Percentiles rank a stretch among this genome's conserved stretches.
These are phyloP conservation scores for Holothuria glaberrima DNA, from an alignment of 35 echinoderm and acorn worm species.

Conservation along the genomic window DNA sequence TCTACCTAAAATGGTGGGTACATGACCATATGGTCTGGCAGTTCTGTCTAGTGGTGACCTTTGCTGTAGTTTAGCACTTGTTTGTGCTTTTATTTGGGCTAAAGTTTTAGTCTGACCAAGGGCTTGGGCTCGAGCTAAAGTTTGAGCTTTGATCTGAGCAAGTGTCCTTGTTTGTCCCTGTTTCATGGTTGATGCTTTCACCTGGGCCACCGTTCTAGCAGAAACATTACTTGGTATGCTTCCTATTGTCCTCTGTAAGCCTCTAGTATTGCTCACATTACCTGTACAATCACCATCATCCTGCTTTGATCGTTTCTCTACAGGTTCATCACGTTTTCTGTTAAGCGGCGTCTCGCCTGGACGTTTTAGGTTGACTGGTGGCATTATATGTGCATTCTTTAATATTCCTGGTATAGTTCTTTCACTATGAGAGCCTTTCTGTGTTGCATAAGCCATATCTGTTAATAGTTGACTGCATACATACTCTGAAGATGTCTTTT, in stretches of 20 bases:
- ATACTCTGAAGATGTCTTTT: slow-evolving; percentile 42
- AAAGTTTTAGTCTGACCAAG: slow-evolving; percentile 87
- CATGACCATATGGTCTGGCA: slow-evolving; percentile 62
- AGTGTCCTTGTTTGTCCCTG: slow-evolving; percentile 90
- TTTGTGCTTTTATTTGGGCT: slow-evolving; percentile 95
- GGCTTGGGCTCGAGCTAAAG: slow-evolving; percentile 33
- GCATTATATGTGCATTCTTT: slow-evolving; percentile 3
- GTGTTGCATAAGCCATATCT: slow-evolving; percentile 86
- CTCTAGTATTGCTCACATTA: background rate
- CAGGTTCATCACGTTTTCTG: background rate
- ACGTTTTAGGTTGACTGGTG: slow-evolving; percentile 31
- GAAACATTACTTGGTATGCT: slow-evolving; percentile 9
- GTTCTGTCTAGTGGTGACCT: slow-evolving; percentile 63
- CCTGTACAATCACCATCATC: background rate
- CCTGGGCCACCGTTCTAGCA: slow-evolving; percentile 54
- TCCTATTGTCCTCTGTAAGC: slow-evolving; percentile 12
- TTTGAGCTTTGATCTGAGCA: slow-evolving; percentile 97
- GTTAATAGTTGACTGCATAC: slow-evolving; percentile 82
- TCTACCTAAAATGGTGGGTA: slow-evolving; percentile 76
- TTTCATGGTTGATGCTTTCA: slow-evolving; percentile 25
- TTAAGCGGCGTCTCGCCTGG: slow-evolving; percentile 4
- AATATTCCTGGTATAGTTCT: slow-evolving; percentile 23
- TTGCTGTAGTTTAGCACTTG: slow-evolving; percentile 71
- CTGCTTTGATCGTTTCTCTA: slow-evolving; percentile 42
- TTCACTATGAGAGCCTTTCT: slow-evolving; percentile 38